A percentile compares a stretch with the other conserved stretches of the same genome.
Evolutionary conservation across 2,888 invertebrate species (phyloP).

Genomic region (Diabrotica balteata): DNA sequence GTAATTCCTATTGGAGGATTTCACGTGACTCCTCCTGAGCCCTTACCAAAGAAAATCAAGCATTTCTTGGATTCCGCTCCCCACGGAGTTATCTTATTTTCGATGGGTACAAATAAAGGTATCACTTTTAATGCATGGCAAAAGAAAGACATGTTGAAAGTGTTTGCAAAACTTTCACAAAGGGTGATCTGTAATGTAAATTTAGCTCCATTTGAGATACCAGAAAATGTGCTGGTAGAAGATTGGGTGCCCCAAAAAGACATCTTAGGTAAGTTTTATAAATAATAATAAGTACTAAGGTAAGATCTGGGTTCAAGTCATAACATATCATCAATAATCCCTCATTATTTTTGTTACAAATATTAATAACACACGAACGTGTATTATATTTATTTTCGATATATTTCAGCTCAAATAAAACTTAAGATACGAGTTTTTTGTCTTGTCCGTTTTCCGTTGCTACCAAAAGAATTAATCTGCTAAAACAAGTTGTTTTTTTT

Average conservation of each 20-base stretch:
- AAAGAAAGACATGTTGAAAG: conserved; percentile 64
- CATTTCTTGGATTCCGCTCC: conserved; percentile 62
- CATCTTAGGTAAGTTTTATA: conserved; percentile 44
- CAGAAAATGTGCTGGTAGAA: conserved; percentile 56
- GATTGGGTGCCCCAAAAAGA: conserved; percentile 53
- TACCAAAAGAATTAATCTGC: too few relatives aligned
- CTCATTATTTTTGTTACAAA: too few relatives aligned
- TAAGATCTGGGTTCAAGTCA: too few relatives aligned
- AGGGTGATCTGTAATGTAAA: conserved; percentile 74
- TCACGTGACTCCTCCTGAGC: conserved; percentile 55
- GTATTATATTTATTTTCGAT: too few relatives aligned
- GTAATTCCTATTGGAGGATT: conserved; percentile 67
- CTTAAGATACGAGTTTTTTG: too few relatives aligned
- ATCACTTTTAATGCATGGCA: conserved; percentile 64
- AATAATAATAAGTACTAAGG: too few relatives aligned
- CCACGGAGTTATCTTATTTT: conserved; percentile 66
- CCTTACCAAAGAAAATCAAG: conserved; percentile 60
- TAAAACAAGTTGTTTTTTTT: too few relatives aligned
- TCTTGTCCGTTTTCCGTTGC: too few relatives aligned
- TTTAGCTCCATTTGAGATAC: conserved; percentile 50
- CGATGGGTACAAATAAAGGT: conserved; percentile 68
- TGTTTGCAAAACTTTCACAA: conserved; percentile 67
- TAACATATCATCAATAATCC: too few relatives aligned
- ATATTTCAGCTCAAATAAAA: too few relatives aligned
- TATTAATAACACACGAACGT: too few relatives aligned